These are phyloP conservation scores for Astropecten irregularis DNA, from an alignment of 53 echinoderm and acorn worm species.

Conservation along the genomic window DNA sequence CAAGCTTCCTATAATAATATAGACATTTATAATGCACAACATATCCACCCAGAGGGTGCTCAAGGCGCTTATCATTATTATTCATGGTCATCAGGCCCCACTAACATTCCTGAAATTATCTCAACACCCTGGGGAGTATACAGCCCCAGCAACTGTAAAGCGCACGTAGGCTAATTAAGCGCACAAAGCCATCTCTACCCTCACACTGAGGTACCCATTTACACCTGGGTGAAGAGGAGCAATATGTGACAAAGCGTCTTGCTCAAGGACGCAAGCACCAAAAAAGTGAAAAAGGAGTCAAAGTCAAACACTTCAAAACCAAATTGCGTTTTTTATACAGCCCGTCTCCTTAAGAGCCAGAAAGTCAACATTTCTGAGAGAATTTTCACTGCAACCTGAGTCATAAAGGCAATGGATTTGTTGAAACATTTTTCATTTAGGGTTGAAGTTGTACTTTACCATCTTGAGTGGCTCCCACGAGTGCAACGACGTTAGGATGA, in stretches of 20 bases:
- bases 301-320: not conserved
- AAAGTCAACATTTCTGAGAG: not conserved
- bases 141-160: no score
- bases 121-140: no score
- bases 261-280: no score
- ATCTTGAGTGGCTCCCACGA: conserved; percentile 14
- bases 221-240: no score
- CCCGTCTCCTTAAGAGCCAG: not conserved
- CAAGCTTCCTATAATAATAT: no score
- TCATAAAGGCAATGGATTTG: not conserved
- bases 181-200: not conserved
- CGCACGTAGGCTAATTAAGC: no score
- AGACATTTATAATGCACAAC: no score
- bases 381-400: not conserved
- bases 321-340: not conserved
- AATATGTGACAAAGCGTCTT: no score
- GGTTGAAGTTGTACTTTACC: not conserved
- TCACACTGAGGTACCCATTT: not conserved
- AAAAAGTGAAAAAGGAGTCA: not conserved
- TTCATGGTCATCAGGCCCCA: no score
- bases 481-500: conserved; percentile 11
- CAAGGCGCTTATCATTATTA: no score
- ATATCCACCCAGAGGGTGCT: no score
- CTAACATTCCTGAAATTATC: no score
- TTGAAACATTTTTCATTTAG: not conserved